Evolutionary conservation across 92 coral and sea anemone genomes (phyloP).

Genomic region (Scolanthus callimorphus): DNA sequence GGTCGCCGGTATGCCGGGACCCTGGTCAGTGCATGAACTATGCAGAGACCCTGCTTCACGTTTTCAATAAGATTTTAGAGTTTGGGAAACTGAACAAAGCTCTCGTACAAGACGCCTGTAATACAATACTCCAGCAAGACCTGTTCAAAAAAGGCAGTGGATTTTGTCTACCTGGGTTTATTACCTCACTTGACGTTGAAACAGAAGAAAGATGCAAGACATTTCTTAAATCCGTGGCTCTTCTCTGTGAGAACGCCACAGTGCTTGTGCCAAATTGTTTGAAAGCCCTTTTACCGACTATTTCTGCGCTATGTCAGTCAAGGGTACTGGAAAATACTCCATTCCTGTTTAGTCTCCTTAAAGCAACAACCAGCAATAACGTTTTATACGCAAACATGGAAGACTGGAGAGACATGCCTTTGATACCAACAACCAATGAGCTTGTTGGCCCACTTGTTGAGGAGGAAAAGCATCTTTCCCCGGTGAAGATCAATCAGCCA

Average conservation of each 20-base stretch:
- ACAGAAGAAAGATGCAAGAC: no score
- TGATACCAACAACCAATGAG: conserved; percentile 17
- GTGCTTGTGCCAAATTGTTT: neutral
- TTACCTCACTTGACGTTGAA: neutral
- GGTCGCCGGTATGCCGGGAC: neutral
- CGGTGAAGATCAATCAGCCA: conserved; percentile 11
- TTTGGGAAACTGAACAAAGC: neutral
- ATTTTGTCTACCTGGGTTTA: neutral
- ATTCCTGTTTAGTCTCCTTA: neutral
- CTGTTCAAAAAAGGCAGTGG: neutral
- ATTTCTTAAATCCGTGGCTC: neutral
- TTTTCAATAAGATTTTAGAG: neutral
- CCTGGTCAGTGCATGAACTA: neutral
- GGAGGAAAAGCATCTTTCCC: conserved; percentile 25
- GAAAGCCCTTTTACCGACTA: neutral
- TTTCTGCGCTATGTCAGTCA: neutral
- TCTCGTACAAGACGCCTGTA: neutral
- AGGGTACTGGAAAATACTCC: neutral
- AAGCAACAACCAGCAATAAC: neutral
- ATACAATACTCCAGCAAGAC: neutral
- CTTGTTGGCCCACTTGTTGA: conserved; percentile 15
- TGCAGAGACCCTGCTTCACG: neutral
- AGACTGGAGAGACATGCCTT: conserved; percentile 23
- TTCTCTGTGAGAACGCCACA: neutral
- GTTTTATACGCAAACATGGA: neutral